phyloP scores from a whole-genome alignment of 2,113 vertebrate species.

The Nansenia antarctica region DNA sequence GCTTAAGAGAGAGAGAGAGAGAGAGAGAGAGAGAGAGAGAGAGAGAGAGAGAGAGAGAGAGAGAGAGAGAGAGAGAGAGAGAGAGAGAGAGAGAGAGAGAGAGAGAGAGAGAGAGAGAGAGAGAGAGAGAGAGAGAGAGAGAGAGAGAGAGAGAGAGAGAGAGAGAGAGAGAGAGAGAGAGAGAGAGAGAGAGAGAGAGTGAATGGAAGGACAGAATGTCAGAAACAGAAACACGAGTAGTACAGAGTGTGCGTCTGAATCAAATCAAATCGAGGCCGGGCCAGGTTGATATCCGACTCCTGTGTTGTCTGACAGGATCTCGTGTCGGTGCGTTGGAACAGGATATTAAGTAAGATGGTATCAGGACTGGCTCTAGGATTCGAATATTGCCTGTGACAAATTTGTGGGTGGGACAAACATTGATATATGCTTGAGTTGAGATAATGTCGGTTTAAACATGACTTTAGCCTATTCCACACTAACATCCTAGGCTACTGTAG shows the following conservation, averaged over 20 bases:
- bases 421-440: too few species aligned
- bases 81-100: not conserved
- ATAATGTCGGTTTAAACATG: too few species aligned
- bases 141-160: not conserved
- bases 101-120: not conserved
- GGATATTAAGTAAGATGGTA: constrained; percentile 1
- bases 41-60: not conserved
- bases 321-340: not conserved
- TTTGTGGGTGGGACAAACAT: too few species aligned
- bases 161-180: not conserved
- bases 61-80: not conserved
- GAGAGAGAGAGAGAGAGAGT: not conserved
- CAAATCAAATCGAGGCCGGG: not conserved
- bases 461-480: too few species aligned
- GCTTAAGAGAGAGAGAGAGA: constrained; percentile 28
- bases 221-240: too few species aligned
- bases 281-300: not conserved
- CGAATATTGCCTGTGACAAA: too few species aligned
- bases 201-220: not conserved
- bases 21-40: not conserved
- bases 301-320: not conserved
- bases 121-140: constrained; percentile 20
- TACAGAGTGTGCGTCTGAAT: not conserved
- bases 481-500: too few species aligned
- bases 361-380: too few species aligned